Base-by-base conservation (phyloP, 2,797 vertebrate species). In the Mus caroli region DNA sequence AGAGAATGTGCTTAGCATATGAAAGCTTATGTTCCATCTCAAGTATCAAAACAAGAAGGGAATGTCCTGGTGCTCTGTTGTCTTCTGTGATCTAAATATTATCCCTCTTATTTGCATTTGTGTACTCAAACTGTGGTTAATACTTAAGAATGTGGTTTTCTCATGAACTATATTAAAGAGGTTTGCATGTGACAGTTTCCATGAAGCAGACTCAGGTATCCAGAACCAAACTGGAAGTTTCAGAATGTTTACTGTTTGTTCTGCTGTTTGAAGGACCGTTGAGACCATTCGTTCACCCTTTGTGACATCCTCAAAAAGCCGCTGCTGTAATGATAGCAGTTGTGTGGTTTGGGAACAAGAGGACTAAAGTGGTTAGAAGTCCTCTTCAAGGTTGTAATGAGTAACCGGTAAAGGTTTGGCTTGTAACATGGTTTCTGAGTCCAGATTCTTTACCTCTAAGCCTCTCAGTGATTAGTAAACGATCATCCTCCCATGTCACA, bases 311-410 rank as follows among this genome's bases (percentile, higher is more conserved):
- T 31, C 64, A 0, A 54, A 67, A 82, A 37, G 50, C 85, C 86
- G 52, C n/a, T 94, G 19, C 79, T 92, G 0, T 50, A 92, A 67
- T 75, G 50, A 67, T 67, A 28, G 40, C 10, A 26, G 52, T 90
- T 89, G 86, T 84, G 64, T 52, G 83, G 40, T 88, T 86, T 58
- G 89, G 67, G 43, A 82, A 85, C 54, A 58, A 91, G 80, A 93
- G 60, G 43, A 91, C 67, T n/a, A 90, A 64, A 90, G 94, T 94
- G 43, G 60, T 88, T 86, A 89, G 77, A 73, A 94, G 87, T 91
- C 89, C 9, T 91, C 26, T 58, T 5, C 34, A 40, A 82, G 76
- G 62, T 78, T 73, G 26, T 52, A 82, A 37, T 80, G 46, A 92
- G 34, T 86, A 76, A 76, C 62, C 93, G 67, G 50, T n/a, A 31